These are phyloP conservation scores for Cavia aperea DNA, from an alignment of 2,113 vertebrate genomes.

Conservation along the genomic window DNA sequence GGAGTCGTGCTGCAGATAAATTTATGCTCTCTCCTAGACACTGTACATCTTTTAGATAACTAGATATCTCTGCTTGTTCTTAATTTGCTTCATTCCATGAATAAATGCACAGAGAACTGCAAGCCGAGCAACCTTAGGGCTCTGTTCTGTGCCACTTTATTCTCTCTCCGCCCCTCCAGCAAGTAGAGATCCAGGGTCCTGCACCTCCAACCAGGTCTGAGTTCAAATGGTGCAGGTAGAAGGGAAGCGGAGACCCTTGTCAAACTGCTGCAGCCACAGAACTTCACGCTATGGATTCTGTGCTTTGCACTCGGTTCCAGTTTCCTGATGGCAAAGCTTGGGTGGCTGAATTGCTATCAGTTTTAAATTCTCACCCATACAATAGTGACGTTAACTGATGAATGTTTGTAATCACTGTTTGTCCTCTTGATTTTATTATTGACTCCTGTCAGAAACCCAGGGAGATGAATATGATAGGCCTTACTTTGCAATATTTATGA, in stretches of 20 bases:
- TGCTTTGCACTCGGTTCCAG: background rate
- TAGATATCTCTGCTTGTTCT: background rate
- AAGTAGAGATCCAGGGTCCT: background rate
- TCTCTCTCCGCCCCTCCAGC: accelerated
- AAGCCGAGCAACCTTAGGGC: background rate
- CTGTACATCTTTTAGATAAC: background rate
- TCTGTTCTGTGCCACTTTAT: background rate
- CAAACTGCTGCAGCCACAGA: background rate
- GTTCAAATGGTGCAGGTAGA: background rate
- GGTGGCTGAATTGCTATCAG: background rate
- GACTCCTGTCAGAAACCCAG: background rate
- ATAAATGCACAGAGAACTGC: background rate
- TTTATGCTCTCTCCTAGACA: background rate
- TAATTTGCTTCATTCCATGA: background rate
- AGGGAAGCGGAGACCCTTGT: background rate
- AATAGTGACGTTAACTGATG: background rate
- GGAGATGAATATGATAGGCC: accelerated
- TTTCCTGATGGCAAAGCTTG: background rate
- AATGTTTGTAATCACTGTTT: background rate
- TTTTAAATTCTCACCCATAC: background rate
- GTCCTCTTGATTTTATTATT: background rate
- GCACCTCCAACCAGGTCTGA: accelerated
- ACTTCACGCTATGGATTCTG: background rate
- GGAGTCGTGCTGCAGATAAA: background rate
- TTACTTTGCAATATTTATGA: background rate